Conservation (phyloP, 1,140 invertebrate genomes). For the Drosophila kohkoa region DNA sequence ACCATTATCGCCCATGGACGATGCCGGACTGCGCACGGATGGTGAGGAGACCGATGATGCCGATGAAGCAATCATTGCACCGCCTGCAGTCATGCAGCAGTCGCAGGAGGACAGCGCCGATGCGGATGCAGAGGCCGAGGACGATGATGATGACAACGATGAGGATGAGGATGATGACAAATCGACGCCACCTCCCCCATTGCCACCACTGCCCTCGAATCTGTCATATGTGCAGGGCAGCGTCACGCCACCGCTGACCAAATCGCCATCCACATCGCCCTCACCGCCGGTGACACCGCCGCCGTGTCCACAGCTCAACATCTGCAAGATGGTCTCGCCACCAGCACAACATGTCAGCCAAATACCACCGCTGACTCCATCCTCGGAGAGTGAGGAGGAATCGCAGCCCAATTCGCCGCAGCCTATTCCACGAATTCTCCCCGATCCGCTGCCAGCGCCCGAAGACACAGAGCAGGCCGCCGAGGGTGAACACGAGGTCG, state of each 20-base stretch:
- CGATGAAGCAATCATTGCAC: slow-evolving; percentile 38
- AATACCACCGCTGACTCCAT: slow-evolving; percentile 75
- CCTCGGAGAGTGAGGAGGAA: slow-evolving; percentile 78
- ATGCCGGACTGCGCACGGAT: slow-evolving; percentile 66
- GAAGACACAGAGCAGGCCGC: slow-evolving; percentile 34
- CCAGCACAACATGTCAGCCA: slow-evolving; percentile 71
- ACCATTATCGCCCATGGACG: slow-evolving; percentile 69
- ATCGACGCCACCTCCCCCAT: slow-evolving; percentile 76
- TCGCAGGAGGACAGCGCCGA: slow-evolving; percentile 13
- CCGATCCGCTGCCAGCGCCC: background rate
- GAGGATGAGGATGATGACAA: slow-evolving; percentile 68
- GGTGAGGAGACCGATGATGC: slow-evolving; percentile 68
- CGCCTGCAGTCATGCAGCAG: slow-evolving; percentile 33
- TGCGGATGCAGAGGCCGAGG: slow-evolving; percentile 26
- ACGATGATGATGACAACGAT: slow-evolving; percentile 23
- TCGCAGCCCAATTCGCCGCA: slow-evolving; percentile 78
- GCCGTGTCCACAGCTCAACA: slow-evolving; percentile 67
- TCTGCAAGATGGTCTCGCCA: slow-evolving; percentile 74
- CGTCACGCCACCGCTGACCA: slow-evolving; percentile 72
- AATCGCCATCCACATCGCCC: slow-evolving; percentile 78
- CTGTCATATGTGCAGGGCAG: slow-evolving; percentile 76
- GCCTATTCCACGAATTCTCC: slow-evolving; percentile 41
- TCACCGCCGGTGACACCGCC: slow-evolving; percentile 79
- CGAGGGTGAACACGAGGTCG: slow-evolving; percentile 23
- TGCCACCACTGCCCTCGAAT: slow-evolving; percentile 79